phyloP scores from a whole-genome alignment of 2,888 invertebrate genomes.

The Julus scandinavius region DNA sequence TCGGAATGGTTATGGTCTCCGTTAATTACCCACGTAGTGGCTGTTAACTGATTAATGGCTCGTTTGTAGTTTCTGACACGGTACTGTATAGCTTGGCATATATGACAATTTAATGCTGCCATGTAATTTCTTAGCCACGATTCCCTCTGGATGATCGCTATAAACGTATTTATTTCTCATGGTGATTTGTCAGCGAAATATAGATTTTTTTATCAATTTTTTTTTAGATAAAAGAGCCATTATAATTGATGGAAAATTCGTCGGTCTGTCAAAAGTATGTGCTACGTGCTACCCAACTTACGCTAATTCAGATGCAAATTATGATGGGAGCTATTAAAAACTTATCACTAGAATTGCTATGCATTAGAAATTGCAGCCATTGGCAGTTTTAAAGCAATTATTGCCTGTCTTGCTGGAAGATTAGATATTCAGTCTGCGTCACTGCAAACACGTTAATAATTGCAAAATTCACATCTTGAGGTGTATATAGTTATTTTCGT shows the following conservation, averaged over 20 bases:
- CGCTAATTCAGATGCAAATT: constrained; percentile 34
- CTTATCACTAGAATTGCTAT: neutral
- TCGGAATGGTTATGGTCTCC: constrained; percentile 16
- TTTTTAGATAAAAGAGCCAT: neutral
- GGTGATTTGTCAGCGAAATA: constrained; percentile 27
- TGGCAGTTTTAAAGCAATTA: neutral
- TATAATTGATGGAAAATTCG: neutral
- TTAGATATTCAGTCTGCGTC: constrained; percentile 24
- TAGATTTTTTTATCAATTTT: neutral
- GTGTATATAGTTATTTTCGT: neutral
- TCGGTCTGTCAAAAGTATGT: neutral
- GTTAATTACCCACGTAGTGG: constrained; percentile 38
- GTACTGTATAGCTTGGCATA: neutral
- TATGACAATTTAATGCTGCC: neutral
- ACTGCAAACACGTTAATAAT: neutral
- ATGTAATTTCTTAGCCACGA: neutral
- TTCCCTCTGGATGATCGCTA: neutral
- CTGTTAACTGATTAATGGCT: constrained; percentile 42
- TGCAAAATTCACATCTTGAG: neutral
- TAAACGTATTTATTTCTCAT: constrained; percentile 17
- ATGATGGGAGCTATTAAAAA: constrained; percentile 17
- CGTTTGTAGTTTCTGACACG: constrained; percentile 27
- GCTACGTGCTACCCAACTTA: neutral
- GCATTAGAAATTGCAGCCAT: neutral
- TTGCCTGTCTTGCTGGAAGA: neutral